phyloP scores from a whole-genome alignment of 2,888 invertebrate genomes.

The Eristalis tenax region DNA sequence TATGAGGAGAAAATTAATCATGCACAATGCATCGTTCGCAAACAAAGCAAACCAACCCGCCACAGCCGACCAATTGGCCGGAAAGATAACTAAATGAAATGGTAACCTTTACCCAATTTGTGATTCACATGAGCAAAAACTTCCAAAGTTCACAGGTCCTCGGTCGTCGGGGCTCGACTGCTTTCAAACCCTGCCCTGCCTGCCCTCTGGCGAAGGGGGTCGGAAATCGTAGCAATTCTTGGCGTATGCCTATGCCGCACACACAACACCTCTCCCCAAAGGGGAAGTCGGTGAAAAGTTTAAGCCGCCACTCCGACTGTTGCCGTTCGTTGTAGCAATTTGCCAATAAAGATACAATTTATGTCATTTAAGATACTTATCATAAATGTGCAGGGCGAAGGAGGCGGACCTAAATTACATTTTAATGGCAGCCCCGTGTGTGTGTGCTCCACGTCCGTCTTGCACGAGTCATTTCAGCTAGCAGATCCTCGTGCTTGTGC shows the following conservation, averaged over 20 bases:
- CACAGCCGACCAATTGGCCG: constrained; percentile 33
- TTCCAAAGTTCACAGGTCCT: constrained; percentile 13
- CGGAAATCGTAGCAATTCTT: not conserved
- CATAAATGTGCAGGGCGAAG: constrained; percentile 44
- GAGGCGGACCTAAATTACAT: constrained; percentile 40
- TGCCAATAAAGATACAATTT: constrained; percentile 65
- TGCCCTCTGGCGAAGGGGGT: not conserved
- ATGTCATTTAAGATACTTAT: constrained; percentile 64
- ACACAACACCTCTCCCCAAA: not conserved
- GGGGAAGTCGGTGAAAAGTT: constrained; percentile 17
- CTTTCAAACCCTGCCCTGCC: constrained; percentile 15
- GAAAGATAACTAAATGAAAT: constrained; percentile 44
- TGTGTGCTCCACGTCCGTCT: not conserved
- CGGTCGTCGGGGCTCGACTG: not conserved
- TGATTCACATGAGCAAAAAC: constrained; percentile 39
- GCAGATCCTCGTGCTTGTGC: not conserved
- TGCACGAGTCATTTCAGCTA: not conserved
- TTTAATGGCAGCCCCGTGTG: constrained; percentile 22
- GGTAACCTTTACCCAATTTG: constrained; percentile 29
- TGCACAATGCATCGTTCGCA: constrained; percentile 36
- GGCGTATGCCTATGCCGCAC: not conserved
- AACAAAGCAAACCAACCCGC: constrained; percentile 1
- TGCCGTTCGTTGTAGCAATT: constrained; percentile 53
- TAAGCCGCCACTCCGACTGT: constrained; percentile 24
- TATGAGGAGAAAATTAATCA: constrained; percentile 39